phyloP scores from a whole-genome alignment of 1,140 invertebrate genomes.

The Drosophila pandora region DNA sequence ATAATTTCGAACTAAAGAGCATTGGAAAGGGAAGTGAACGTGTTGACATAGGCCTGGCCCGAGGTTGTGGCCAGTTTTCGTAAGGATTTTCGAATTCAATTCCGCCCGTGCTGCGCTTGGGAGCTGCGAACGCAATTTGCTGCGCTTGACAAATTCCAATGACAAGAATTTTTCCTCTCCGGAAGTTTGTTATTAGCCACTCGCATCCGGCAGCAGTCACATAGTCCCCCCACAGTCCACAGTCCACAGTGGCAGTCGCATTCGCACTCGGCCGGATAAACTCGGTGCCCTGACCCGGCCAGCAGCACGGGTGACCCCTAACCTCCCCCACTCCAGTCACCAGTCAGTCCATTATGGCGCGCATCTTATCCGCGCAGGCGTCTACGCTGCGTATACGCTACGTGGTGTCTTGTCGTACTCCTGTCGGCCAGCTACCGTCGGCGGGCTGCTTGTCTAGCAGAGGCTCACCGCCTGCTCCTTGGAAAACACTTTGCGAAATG shows the following conservation, averaged over 20 bases:
- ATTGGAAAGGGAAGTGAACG: too few species aligned
- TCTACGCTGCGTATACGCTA: constrained; percentile 73
- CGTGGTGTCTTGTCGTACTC: constrained; percentile 28
- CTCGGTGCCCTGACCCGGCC: constrained; percentile 34
- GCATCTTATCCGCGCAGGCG: constrained; percentile 75
- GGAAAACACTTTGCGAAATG: constrained; percentile 50
- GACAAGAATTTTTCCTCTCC: constrained; percentile 80
- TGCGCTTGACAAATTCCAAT: constrained; percentile 76
- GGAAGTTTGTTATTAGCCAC: constrained; percentile 82
- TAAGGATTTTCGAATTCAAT: constrained; percentile 49
- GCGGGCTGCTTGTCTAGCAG: constrained; percentile 40
- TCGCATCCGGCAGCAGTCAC: constrained; percentile 57
- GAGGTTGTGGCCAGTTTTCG: background rate
- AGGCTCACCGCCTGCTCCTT: constrained; percentile 40
- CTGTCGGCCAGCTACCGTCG: background rate
- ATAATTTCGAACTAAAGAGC: too few species aligned
- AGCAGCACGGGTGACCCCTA: constrained; percentile 7
- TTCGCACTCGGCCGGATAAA: constrained; percentile 57
- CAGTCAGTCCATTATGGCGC: constrained; percentile 6
- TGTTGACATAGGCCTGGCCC: background rate
- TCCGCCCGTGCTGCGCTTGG: constrained; percentile 39
- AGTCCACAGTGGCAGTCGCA: background rate
- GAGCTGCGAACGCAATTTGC: constrained; percentile 73
- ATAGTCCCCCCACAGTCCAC: background rate
- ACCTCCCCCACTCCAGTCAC: background rate